Evolutionary conservation across 2,797 vertebrate genomes (phyloP), one percentile per base, ranked within the genome.

Genomic region (Acanthurus leucopareius): DNA sequence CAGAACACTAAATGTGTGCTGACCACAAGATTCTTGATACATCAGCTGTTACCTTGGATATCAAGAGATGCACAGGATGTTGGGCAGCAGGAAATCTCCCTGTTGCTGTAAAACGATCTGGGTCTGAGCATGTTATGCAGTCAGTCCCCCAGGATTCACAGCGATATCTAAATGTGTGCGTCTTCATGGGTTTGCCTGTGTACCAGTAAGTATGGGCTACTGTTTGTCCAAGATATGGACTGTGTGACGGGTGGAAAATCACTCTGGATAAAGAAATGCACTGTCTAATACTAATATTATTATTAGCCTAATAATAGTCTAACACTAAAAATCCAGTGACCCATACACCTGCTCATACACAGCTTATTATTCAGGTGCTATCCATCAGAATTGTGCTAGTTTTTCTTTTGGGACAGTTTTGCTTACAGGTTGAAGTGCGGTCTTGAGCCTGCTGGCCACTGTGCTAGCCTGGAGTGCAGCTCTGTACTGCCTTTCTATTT

Each of bases 401-500:
- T 64, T 42, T 0, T 62, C n/a, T 69, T 54, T 4, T 0, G 3
- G 54, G 58, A 66, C 62, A 42, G 69, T 75, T 48, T 58, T 42
- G 20, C 3, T 83, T 57, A 64, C 16, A 67, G 45, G 54, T 64
- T 77, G 32, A 81, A 72, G 49, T 68, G 51, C 65, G 42, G 60
- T 70, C 79, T 49, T 75, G 69, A 79, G 74, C 63, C n/a, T 52
- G 45, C 56, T 51, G 52, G 52, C 48, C 68, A 35, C 77, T 57
- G 51, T 78, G 77, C 61, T 71, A 51, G 72, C 73, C 61, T 19
- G 10, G 70, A 86, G 70, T 82, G 81, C 52, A 81, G 85, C 79
- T 90, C 80, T 86, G 74, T 76, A 58, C 81, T 83, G 87, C 82
- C 84, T 90, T 88, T 90, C 93, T 95, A 94, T 95, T 95, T 94